These are phyloP conservation scores for Microcebus ravelobensis DNA, from an alignment of 2,113 vertebrate genomes.

Conservation along the genomic window DNA sequence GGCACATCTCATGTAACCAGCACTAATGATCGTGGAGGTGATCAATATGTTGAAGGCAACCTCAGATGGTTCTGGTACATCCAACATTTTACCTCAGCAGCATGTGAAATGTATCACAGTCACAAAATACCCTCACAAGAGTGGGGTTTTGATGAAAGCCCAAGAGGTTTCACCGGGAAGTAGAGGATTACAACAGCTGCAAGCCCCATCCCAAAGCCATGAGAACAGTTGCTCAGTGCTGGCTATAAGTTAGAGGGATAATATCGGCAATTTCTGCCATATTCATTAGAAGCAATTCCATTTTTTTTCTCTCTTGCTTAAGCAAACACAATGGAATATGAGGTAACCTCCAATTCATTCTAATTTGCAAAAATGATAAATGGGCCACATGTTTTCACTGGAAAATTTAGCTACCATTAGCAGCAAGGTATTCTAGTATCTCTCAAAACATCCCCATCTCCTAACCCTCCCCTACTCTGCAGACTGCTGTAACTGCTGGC, in stretches of 20 bases:
- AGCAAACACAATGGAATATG: background rate
- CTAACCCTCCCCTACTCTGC: fast-evolving
- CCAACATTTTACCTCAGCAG: fast-evolving
- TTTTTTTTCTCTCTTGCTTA: background rate
- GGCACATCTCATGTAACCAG: background rate
- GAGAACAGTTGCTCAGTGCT: background rate
- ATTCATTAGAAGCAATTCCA: background rate
- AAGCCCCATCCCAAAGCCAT: background rate
- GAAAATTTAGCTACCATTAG: background rate
- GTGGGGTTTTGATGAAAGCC: background rate
- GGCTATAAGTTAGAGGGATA: fast-evolving
- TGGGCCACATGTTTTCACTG: background rate
- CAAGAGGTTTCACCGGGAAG: background rate
- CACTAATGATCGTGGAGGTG: background rate
- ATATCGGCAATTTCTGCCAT: background rate
- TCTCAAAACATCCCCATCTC: background rate
- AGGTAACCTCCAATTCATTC: background rate
- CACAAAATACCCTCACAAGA: fast-evolving
- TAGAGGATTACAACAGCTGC: fast-evolving
- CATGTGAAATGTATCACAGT: too few species aligned
- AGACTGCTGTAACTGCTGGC: fast-evolving
- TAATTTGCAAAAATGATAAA: background rate
- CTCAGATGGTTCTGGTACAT: background rate
- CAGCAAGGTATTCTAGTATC: background rate
- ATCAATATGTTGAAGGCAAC: background rate